phyloP scores from a whole-genome alignment of 2,797 vertebrate genomes.

The Intellagama lesueurii region DNA sequence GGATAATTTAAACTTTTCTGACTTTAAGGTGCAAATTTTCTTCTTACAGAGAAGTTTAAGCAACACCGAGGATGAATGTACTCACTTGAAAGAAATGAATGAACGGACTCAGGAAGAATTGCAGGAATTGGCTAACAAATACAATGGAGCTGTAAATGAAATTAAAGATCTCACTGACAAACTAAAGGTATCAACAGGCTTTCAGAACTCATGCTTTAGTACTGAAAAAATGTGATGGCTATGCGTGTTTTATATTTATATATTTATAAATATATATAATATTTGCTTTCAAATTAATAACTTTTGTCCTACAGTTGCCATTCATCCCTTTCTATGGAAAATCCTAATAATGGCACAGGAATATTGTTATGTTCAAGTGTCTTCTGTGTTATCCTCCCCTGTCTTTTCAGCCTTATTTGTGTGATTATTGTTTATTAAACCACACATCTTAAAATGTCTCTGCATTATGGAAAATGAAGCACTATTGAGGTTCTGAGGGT shows the following conservation, averaged over 20 bases:
- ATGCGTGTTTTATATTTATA: neutral
- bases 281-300: neutral
- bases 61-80: conserved; percentile 99
- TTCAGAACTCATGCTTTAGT: neutral
- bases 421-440: neutral
- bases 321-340: neutral
- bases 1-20: neutral
- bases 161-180: conserved; percentile 98
- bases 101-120: conserved; percentile 96
- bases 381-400: neutral
- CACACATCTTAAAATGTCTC: neutral
- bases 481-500: neutral
- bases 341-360: neutral
- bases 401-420: neutral
- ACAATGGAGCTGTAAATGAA: conserved; percentile 96
- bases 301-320: too few relatives aligned
- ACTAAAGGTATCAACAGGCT: conserved; percentile 86
- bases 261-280: neutral
- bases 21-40: conserved; percentile 22
- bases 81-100: conserved; percentile 98
- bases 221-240: neutral
- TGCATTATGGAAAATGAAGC: neutral
- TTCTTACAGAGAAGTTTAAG: conserved; percentile 91
- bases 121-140: conserved; percentile 95
- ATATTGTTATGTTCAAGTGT: neutral